Evolutionary conservation across 2,888 invertebrate species (phyloP).

Genomic region (Lucinisca nassula): DNA sequence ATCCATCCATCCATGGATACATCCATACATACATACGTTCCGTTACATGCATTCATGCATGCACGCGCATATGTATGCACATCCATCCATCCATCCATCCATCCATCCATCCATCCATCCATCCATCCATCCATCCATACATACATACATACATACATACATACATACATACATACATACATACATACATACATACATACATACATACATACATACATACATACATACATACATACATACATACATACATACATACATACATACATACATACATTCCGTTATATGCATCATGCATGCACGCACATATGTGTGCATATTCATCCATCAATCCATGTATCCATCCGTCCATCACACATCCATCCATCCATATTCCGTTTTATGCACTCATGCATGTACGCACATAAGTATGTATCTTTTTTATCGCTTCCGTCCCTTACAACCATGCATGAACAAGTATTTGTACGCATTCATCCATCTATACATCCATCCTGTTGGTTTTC

Average conservation of each 20-base stretch:
- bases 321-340: too few relatives aligned
- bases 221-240: slow-evolving; percentile 7
- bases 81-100: neutral
- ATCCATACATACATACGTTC: neutral
- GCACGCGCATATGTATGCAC: neutral
- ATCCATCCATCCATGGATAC: too few relatives aligned
- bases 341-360: too few relatives aligned
- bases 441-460: too few relatives aligned
- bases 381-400: too few relatives aligned
- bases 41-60: neutral
- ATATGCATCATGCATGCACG: too few relatives aligned
- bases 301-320: too few relatives aligned
- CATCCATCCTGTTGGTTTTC: too few relatives aligned
- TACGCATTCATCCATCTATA: too few relatives aligned
- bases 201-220: neutral
- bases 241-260: slow-evolving; percentile 4
- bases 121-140: neutral
- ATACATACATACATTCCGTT: slow-evolving; percentile 6
- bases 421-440: too few relatives aligned
- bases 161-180: neutral
- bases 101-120: neutral
- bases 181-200: slow-evolving; percentile 3
- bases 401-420: too few relatives aligned
- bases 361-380: too few relatives aligned
- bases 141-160: neutral